Evolutionary conservation across 2,888 invertebrate species (phyloP).

Genomic region (Brachyptera risi): DNA sequence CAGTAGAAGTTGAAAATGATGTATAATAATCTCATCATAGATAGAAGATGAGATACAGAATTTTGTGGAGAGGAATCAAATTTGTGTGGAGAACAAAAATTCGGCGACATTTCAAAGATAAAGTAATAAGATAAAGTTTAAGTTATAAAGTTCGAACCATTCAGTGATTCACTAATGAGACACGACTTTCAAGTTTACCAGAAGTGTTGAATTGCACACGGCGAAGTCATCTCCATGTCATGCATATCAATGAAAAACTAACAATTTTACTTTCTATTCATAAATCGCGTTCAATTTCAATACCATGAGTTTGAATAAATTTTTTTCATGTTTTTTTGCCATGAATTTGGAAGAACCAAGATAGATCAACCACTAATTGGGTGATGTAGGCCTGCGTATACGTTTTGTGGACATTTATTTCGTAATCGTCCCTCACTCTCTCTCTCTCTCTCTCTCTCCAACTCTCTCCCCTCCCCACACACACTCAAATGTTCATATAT

Average conservation of each 20-base stretch:
- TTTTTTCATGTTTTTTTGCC: background rate
- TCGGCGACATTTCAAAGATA: background rate
- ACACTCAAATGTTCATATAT: too few relatives aligned
- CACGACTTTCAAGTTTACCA: too few relatives aligned
- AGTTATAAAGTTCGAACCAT: background rate
- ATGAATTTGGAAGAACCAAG: too few relatives aligned
- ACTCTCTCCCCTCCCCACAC: too few relatives aligned
- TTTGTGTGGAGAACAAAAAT: background rate
- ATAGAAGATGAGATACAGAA: conserved; percentile 12
- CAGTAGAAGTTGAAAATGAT: conserved; percentile 8
- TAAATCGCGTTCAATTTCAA: background rate
- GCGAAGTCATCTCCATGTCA: too few relatives aligned
- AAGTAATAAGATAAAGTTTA: conserved; percentile 11
- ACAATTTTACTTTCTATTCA: too few relatives aligned
- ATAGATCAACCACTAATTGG: too few relatives aligned
- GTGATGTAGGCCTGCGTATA: too few relatives aligned
- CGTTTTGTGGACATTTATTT: background rate
- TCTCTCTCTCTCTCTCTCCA: background rate
- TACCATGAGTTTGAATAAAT: background rate
- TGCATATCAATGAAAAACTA: too few relatives aligned
- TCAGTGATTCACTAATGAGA: conserved; percentile 2
- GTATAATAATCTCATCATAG: conserved; percentile 5
- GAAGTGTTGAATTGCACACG: too few relatives aligned
- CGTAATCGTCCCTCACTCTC: background rate
- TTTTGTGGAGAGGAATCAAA: background rate